Base-by-base conservation (phyloP, 2,113 vertebrate genomes). In the Mirounga angustirostris region DNA sequence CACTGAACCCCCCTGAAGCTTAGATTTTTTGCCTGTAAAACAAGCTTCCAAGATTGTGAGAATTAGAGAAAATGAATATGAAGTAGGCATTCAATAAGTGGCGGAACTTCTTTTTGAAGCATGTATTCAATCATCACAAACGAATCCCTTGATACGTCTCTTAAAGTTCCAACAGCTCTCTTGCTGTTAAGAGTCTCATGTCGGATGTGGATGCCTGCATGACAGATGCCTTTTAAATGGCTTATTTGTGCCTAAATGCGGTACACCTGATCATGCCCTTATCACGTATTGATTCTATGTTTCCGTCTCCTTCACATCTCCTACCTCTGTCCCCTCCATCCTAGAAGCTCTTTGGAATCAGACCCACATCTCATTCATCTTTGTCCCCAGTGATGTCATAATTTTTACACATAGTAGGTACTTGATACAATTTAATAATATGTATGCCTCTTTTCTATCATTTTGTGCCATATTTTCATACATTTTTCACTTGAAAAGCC, bases 51-150 rank as follows among this genome's bases (percentile, higher is more conserved):
- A 82, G 59, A 81, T 69, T 54, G 90, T 54, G 71, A 79, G 80
- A 94, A 81, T 58, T 76, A 50, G 69, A 88, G 30, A 89, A 92
- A 83, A 81, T 46, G 28, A 74, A 87, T 71, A 11, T 76, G 76
- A 97, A 96, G 54, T 81, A 94, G 80, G 63, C 65, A 65, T 92
- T 96, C 58, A n/a, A 43, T 84, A 91, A 65, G 43, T 56, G 65
- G 28, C 22, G 79, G 56, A 69, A 14, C 30, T 89, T 91, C 40
- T 94, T 67, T 87, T 89, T 88, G 61, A 71, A 84, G 19, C 46
- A 22, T 63, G 36, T 56, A 15, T 84, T 84, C 94, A 63, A 0
- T 59, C 71, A 28, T 88, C 73, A 59, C 86, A 80, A 59, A 69
- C 80, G 61, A 89, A 86, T 74, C 46, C 19, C n/a, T 28, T 46